Conservation (phyloP, 2,888 invertebrate species). For the Bembecia ichneumoniformis region DNA sequence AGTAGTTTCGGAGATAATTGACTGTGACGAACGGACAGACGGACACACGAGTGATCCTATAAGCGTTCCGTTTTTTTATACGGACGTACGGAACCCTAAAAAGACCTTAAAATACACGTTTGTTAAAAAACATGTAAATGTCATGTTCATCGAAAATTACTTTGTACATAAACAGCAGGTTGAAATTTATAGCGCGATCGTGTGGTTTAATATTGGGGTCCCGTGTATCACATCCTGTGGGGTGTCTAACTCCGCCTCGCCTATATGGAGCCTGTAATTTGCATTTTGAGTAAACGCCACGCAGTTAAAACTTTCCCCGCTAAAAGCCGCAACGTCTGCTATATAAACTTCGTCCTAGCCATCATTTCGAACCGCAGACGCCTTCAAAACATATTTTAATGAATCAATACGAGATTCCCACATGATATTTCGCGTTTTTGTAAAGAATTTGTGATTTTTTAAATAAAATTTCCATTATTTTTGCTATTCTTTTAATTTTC, state of each 20-base stretch:
- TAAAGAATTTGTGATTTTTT: too few relatives aligned
- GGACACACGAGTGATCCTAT: too few relatives aligned
- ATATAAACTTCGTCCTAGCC: slow-evolving; percentile 35
- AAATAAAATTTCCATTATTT: too few relatives aligned
- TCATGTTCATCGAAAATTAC: slow-evolving; percentile 46
- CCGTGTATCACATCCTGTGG: slow-evolving; percentile 56
- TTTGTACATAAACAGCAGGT: slow-evolving; percentile 37
- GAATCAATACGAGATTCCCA: not conserved
- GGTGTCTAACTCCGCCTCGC: slow-evolving; percentile 39
- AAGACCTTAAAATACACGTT: too few relatives aligned
- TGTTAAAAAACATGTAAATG: slow-evolving; percentile 42
- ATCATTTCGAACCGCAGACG: slow-evolving; percentile 26
- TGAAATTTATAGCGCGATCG: slow-evolving; percentile 57
- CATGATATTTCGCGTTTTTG: too few relatives aligned
- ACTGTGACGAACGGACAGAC: too few relatives aligned
- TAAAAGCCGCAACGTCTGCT: slow-evolving; percentile 48
- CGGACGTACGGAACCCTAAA: too few relatives aligned
- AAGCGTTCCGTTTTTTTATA: too few relatives aligned
- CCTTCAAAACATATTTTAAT: not conserved
- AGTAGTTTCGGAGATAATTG: too few relatives aligned
- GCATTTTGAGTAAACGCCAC: slow-evolving; percentile 63
- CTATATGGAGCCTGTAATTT: slow-evolving; percentile 60
- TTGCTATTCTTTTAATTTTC: not conserved
- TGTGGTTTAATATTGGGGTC: slow-evolving; percentile 65
- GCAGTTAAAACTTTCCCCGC: slow-evolving; percentile 58